These are phyloP conservation scores for Meteorus cinctellus DNA, from an alignment of 2,888 invertebrate species.

Conservation along the genomic window DNA sequence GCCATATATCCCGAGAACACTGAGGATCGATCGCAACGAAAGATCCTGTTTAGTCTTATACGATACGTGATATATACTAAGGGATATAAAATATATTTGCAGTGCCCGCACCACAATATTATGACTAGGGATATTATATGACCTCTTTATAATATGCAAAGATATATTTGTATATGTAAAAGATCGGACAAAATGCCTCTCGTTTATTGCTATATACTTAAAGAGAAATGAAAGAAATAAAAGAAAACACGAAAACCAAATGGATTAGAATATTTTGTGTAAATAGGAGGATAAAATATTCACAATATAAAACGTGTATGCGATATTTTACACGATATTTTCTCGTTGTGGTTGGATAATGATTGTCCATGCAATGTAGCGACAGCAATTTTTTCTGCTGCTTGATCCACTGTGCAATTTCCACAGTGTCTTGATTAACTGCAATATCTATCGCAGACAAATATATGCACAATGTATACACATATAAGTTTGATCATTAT, in stretches of 20 bases:
- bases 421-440: constrained; percentile 16
- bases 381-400: background rate
- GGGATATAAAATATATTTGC: constrained; percentile 11
- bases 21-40: constrained; percentile 23
- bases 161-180: background rate
- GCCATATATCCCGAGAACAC: background rate
- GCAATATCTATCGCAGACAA: background rate
- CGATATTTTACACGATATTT: constrained; percentile 1
- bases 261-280: background rate
- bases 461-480: background rate
- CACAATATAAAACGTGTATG: background rate
- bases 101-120: background rate
- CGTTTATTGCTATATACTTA: background rate
- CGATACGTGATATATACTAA: constrained; percentile 7
- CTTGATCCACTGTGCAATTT: constrained; percentile 17
- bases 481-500: constrained; percentile 14
- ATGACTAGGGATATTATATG: constrained; percentile 15
- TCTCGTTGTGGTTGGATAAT: constrained; percentile 12
- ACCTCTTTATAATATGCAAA: constrained; percentile 5
- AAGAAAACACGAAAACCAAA: background rate
- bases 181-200: background rate
- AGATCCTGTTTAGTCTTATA: constrained; percentile 19
- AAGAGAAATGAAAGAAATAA: background rate
- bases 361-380: constrained; percentile 21
- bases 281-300: background rate